Percentiles rank a stretch among this genome's conserved stretches.
Evolutionary conservation across 2,113 vertebrate genomes (phyloP).

Genomic region (Athene cunicularia): DNA sequence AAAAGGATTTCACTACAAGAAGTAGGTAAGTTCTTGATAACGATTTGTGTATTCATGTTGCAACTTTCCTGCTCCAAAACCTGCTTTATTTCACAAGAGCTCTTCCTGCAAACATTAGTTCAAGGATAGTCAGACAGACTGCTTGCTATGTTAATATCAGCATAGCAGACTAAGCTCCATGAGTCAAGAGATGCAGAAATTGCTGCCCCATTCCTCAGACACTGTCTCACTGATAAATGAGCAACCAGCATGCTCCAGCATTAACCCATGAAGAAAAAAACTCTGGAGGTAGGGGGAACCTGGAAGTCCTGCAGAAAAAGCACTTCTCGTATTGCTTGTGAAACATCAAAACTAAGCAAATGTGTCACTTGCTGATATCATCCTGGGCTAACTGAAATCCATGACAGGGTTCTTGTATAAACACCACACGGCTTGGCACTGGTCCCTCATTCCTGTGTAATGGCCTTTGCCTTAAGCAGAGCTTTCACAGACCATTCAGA

Average conservation of each 20-base stretch:
- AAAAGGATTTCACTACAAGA: neutral
- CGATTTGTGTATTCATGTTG: neutral
- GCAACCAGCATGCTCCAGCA: neutral
- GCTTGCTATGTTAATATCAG: neutral
- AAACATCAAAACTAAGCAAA: neutral
- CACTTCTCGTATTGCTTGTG: neutral
- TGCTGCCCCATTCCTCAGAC: neutral
- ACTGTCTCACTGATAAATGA: neutral
- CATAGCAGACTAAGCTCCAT: neutral
- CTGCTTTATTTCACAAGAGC: neutral
- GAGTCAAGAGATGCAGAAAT: neutral
- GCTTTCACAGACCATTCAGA: neutral
- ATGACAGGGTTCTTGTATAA: neutral
- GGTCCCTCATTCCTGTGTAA: neutral
- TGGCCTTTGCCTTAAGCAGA: neutral
- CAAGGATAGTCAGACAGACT: neutral
- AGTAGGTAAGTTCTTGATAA: neutral
- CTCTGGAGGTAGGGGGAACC: neutral
- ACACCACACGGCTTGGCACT: neutral
- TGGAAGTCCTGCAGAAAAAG: neutral
- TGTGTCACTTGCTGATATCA: neutral
- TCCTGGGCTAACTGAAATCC: neutral
- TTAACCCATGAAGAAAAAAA: neutral
- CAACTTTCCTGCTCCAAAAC: neutral
- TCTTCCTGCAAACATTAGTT: neutral